Conservation (phyloP, 2,888 invertebrate genomes). For the Hirtodrosophila confusa region DNA sequence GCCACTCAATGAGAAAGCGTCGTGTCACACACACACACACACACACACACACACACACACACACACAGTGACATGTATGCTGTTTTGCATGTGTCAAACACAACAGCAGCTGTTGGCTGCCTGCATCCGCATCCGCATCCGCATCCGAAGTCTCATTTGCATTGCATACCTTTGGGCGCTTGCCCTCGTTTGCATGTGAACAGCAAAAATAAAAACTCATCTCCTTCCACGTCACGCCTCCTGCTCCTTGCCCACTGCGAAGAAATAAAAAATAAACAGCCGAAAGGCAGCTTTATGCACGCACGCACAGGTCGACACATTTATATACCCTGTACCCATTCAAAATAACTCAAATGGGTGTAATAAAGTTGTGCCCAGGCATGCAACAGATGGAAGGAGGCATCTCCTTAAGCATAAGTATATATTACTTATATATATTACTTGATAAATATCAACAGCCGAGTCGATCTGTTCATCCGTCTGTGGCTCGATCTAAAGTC, state of each 20-base stretch:
- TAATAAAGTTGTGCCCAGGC: no score
- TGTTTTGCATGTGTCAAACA: slow-evolving; percentile 71
- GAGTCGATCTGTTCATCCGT: no score
- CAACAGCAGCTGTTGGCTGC: slow-evolving; percentile 26
- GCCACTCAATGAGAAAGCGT: slow-evolving; percentile 42
- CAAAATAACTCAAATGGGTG: no score
- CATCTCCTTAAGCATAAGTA: no score
- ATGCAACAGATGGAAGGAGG: no score
- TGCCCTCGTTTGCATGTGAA: slow-evolving; percentile 65
- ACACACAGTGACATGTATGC: slow-evolving; percentile 30
- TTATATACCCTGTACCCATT: slow-evolving; percentile 5
- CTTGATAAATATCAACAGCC: no score
- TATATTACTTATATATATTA: no score
- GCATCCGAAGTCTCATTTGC: slow-evolving; percentile 59
- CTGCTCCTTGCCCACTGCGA: neutral
- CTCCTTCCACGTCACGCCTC: no score
- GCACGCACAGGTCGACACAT: slow-evolving; percentile 31
- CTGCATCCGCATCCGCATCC: slow-evolving; percentile 63
- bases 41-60: slow-evolving; percentile 9
- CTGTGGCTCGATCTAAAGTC: no score
- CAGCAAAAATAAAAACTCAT: slow-evolving; percentile 9
- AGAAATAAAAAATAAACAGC: slow-evolving; percentile 1
- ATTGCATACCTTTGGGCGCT: slow-evolving; percentile 74
- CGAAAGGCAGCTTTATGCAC: slow-evolving; percentile 25
- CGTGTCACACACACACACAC: slow-evolving; percentile 8